Evolutionary conservation across 2,888 invertebrate species (phyloP).

Genomic region (Brachynemurus nebulosus): DNA sequence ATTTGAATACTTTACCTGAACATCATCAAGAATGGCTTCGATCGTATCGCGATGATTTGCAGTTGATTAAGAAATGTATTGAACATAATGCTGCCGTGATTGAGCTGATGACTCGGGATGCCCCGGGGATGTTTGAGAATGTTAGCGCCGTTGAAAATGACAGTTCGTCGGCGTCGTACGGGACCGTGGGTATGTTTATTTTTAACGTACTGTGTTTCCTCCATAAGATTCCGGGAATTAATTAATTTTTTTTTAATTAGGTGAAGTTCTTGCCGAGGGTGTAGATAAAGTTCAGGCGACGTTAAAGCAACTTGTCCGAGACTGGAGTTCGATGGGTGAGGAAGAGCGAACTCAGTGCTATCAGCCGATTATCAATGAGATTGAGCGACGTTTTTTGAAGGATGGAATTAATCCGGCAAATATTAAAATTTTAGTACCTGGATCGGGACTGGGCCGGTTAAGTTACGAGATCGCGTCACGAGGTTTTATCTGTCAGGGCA

Average conservation of each 20-base stretch:
- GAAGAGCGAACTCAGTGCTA: slow-evolving; percentile 78
- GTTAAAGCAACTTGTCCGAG: slow-evolving; percentile 89
- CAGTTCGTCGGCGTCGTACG: slow-evolving; percentile 21
- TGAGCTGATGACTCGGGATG: slow-evolving; percentile 61
- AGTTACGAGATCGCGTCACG: slow-evolving; percentile 85
- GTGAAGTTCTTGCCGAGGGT: slow-evolving; percentile 31
- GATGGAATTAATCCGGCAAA: slow-evolving; percentile 39
- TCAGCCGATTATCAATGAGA: slow-evolving; percentile 74
- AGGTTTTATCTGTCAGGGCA: slow-evolving; percentile 90
- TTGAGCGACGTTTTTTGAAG: slow-evolving; percentile 55
- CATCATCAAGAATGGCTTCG: slow-evolving; percentile 62
- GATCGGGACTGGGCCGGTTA: slow-evolving; percentile 88
- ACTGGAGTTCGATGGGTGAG: slow-evolving; percentile 83
- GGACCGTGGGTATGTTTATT: slow-evolving; percentile 20
- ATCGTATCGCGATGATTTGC: slow-evolving; percentile 62
- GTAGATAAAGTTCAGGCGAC: slow-evolving; percentile 83
- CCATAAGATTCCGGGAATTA: not conserved
- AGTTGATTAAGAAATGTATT: slow-evolving; percentile 61
- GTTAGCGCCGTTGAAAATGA: slow-evolving; percentile 29
- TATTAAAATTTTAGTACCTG: slow-evolving; percentile 79
- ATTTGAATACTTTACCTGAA: slow-evolving; percentile 54
- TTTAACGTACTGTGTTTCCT: too few species aligned
- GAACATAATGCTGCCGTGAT: slow-evolving; percentile 55
- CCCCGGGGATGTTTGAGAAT: slow-evolving; percentile 75
- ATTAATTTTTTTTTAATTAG: slow-evolving; percentile 11